Evolutionary conservation across 2,797 vertebrate species (phyloP).

Genomic region (Anguilla megastoma): DNA sequence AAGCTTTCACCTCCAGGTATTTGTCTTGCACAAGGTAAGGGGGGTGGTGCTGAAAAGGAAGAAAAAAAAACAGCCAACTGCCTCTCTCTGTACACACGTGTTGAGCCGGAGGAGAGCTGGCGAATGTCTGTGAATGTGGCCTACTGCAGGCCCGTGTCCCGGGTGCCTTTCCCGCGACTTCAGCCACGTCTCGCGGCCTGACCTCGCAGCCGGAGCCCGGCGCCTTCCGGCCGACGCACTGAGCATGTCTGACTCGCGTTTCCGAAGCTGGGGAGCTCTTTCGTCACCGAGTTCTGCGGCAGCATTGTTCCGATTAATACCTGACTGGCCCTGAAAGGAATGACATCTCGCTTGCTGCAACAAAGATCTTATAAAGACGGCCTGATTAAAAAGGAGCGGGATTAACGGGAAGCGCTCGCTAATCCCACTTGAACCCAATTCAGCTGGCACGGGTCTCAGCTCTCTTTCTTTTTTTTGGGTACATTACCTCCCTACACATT

Average conservation of each 20-base stretch:
- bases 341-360: constrained; percentile 29
- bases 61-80: constrained; percentile 32
- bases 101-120: constrained; percentile 70
- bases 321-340: constrained; percentile 13
- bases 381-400: constrained; percentile 12
- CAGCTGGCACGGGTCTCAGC: constrained; percentile 29
- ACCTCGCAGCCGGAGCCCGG: background rate
- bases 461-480: background rate
- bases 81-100: constrained; percentile 54
- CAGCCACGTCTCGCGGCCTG: background rate
- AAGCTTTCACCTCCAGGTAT: constrained; percentile 93
- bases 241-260: background rate
- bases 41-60: constrained; percentile 49
- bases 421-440: constrained; percentile 33
- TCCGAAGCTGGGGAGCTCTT: background rate
- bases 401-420: constrained; percentile 28
- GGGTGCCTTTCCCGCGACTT: background rate
- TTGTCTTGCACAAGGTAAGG: constrained; percentile 83
- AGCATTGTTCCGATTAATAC: background rate
- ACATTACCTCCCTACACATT: constrained; percentile 11
- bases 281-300: background rate
- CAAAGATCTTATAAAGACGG: constrained; percentile 23
- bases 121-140: constrained; percentile 65
- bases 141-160: constrained; percentile 19
- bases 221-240: background rate